Conservation (phyloP, 2,113 vertebrate species). For the Podarcis muralis region DNA sequence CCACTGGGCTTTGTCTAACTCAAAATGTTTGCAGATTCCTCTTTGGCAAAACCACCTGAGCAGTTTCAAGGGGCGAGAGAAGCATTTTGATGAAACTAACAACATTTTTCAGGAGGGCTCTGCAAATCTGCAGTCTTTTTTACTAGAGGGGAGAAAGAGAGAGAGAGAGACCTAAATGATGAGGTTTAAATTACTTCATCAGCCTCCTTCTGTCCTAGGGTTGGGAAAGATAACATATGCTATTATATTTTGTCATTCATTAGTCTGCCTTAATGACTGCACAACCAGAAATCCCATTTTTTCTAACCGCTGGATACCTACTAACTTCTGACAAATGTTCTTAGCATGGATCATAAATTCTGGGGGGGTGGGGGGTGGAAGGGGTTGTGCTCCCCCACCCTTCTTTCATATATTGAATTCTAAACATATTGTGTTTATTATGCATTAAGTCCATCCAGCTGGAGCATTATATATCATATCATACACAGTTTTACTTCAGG, state of each 20-base stretch:
- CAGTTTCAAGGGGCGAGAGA: background rate
- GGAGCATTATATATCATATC: background rate
- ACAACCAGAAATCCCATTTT: background rate
- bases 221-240: background rate
- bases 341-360: conserved; percentile 15
- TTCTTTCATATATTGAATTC: background rate
- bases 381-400: background rate
- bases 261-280: background rate
- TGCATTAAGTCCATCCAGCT: background rate
- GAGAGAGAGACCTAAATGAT: background rate
- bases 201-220: background rate
- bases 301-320: background rate
- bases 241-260: conserved; percentile 8
- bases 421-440: background rate
- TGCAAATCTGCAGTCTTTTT: background rate
- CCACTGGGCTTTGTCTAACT: background rate
- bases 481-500: background rate
- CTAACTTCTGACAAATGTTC: conserved; percentile 11
- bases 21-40: background rate
- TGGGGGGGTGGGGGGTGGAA: too few relatives aligned
- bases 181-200: conserved; percentile 22
- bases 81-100: background rate
- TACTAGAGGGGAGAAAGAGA: background rate
- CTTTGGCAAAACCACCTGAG: background rate
- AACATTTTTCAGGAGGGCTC: background rate